phyloP scores from a whole-genome alignment of 2,797 vertebrate species.

The Peromyscus eremicus region DNA sequence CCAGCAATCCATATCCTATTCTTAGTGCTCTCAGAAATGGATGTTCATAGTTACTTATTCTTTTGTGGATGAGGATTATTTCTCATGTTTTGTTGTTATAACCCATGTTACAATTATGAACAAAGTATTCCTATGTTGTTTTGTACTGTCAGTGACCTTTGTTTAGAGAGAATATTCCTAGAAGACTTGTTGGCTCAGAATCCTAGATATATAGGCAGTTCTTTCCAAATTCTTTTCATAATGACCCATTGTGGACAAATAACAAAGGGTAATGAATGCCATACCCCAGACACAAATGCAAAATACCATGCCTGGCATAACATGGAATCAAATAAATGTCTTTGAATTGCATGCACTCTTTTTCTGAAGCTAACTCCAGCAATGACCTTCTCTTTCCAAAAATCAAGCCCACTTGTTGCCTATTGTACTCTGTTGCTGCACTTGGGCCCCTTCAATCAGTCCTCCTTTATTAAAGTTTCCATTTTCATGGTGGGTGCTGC shows the following conservation, averaged over 20 bases:
- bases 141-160: background rate
- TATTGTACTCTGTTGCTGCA: background rate
- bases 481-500: background rate
- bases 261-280: background rate
- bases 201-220: background rate
- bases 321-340: background rate
- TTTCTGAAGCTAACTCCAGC: background rate
- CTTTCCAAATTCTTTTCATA: background rate
- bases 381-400: background rate
- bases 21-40: background rate
- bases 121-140: background rate
- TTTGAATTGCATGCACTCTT: background rate
- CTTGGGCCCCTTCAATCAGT: background rate
- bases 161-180: slow-evolving; percentile 1
- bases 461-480: background rate
- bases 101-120: background rate
- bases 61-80: background rate
- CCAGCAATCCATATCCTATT: background rate
- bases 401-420: background rate
- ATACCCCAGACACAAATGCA: background rate
- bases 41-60: background rate
- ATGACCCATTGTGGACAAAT: background rate
- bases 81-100: background rate
- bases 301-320: too few species aligned
- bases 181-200: background rate